Base-by-base conservation (phyloP, 1,140 invertebrate species). In the Conus ventricosus region DNA sequence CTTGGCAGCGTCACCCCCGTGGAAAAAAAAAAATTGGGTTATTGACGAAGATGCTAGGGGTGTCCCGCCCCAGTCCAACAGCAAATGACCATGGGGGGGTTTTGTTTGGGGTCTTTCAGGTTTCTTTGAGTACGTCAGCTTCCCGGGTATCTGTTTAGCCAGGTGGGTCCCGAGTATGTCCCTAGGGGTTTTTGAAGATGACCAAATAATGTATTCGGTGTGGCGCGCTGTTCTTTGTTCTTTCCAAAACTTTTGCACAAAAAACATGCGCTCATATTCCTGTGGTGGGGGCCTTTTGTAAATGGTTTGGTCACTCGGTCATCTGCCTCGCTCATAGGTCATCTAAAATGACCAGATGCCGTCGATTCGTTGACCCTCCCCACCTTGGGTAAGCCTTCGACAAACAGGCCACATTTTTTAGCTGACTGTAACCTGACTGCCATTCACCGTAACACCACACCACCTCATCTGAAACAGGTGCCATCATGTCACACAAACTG, bases 151-250 rank as follows among this genome's bases (percentile, higher is more conserved):
- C n/a, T n/a, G n/a, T n/a, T n/a, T n/a, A n/a, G n/a, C n/a, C n/a
- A n/a, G n/a, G n/a, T n/a, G n/a, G n/a, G n/a, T n/a, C n/a, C n/a
- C 71, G 39, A 23, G 6, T n/a, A 6, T 20, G 17, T 63, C n/a
- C 20, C 2, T n/a, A n/a, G n/a, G 71, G 71, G 71, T 17, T 76
- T 76, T 4, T 76, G 23, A 76, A 23, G 8, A 76, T 8, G 13
- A 76, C 71, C 71, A 76, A 76, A 23, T 76, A 76, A n/a, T 76
- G 71, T 76, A 23, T 76, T 76, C 60, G 4, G 60, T 63, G 60
- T 63, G 11, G 4, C 4, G 11, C 60, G 60, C 17, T n/a, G n/a
- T n/a, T 63, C 1, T 63, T 63, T 63, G 60, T 63, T 63, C 60
- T 63, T 39, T 39, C 39, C 39, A 39, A 39, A 39, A 39, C 39